These are phyloP conservation scores for Scaptodrosophila lebanonensis DNA, from an alignment of 1,140 invertebrate species.

Conservation along the genomic window DNA sequence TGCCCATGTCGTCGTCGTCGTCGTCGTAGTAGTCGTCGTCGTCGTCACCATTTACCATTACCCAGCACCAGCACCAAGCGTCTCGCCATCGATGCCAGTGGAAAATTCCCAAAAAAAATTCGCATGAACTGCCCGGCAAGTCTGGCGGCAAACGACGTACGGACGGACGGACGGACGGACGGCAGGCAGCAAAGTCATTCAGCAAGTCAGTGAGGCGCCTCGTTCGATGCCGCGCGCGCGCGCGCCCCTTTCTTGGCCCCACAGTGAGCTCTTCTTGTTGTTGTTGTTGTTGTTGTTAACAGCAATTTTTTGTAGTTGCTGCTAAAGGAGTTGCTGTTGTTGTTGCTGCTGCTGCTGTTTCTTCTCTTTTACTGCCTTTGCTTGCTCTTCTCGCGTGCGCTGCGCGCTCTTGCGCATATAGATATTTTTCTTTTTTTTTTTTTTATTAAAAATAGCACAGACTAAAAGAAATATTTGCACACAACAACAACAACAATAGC, in stretches of 20 bases:
- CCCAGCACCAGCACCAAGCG: too few species aligned
- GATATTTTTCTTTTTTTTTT: constrained; percentile 12
- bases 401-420: constrained; percentile 13
- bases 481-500: constrained; percentile 23
- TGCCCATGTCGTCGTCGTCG: constrained; percentile 14
- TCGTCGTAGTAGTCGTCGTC: too few species aligned
- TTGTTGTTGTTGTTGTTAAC: constrained; percentile 2
- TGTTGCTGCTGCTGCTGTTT: constrained; percentile 35
- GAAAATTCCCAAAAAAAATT: constrained; percentile 75
- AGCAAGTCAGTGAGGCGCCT: too few species aligned
- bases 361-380: constrained; percentile 35
- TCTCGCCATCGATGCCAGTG: constrained; percentile 45
- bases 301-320: too few species aligned
- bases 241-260: background rate
- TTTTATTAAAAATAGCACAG: constrained; percentile 67
- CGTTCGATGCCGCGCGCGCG: too few species aligned
- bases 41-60: too few species aligned
- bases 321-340: background rate
- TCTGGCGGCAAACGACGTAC: too few species aligned
- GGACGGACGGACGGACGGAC: too few species aligned
- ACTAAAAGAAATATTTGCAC: constrained; percentile 70
- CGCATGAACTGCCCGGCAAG: constrained; percentile 64
- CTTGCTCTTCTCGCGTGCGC: constrained; percentile 11
- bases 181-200: too few species aligned
- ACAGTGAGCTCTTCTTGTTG: constrained; percentile 17